Conservation (phyloP, 1,140 invertebrate genomes). For the Drosophila novamexicana region DNA sequence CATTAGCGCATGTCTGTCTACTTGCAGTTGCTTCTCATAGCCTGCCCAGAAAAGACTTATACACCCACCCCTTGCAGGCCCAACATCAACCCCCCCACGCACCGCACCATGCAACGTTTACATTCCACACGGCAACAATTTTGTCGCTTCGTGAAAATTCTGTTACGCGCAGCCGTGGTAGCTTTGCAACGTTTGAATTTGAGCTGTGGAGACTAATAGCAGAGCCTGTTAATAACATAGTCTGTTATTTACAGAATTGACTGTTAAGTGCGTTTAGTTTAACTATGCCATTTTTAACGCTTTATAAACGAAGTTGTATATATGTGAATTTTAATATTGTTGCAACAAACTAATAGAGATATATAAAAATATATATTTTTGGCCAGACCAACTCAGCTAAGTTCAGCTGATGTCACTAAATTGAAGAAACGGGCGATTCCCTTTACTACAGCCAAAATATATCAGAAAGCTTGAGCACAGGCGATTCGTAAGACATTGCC, state of each 20-base stretch:
- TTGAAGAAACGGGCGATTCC: no score
- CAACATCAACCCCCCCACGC: background rate
- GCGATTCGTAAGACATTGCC: no score
- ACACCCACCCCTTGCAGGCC: slow-evolving; percentile 11
- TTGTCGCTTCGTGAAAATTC: slow-evolving; percentile 52
- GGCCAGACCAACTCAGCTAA: no score
- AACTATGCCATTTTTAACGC: no score
- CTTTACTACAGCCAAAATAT: no score
- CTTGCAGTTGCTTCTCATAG: slow-evolving; percentile 14
- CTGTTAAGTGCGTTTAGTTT: background rate
- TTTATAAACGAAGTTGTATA: no score
- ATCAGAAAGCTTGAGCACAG: no score
- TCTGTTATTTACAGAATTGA: background rate
- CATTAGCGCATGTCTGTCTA: slow-evolving; percentile 26
- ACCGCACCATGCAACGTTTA: background rate
- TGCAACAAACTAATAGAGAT: no score
- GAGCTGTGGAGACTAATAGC: slow-evolving; percentile 38
- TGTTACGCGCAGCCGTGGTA: slow-evolving; percentile 39
- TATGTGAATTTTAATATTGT: no score
- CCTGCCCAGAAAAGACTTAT: slow-evolving; percentile 18
- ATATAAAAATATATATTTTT: no score
- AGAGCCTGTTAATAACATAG: slow-evolving; percentile 25
- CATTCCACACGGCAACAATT: slow-evolving; percentile 61
- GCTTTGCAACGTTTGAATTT: slow-evolving; percentile 47
- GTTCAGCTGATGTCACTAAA: no score